Base-by-base conservation (phyloP, 2,113 vertebrate genomes). In the Cricetomys ansorgei region DNA sequence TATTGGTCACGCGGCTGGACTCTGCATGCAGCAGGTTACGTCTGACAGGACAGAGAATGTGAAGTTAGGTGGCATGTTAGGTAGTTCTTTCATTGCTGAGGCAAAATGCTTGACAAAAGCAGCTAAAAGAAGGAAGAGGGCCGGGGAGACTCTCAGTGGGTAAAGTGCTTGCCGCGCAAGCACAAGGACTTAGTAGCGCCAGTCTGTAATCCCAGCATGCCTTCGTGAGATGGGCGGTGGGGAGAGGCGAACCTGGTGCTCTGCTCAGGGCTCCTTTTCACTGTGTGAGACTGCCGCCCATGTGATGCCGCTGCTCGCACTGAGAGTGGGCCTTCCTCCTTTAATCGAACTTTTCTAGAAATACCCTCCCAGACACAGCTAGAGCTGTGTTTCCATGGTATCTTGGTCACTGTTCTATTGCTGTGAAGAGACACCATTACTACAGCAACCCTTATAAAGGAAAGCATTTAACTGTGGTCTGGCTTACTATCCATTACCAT, bases 1-100 rank as follows among this genome's bases (percentile, higher is more conserved):
- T 11, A 7, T 31, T 3, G 27, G 73, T 15, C 12, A 7, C 16
- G 3, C 0, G 0, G 0, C 21, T 37, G 40, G 7, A n/a, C 72
- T 89, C 64, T 16, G 25, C 79, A 27, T 40, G 40, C 15, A n/a
- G 43, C 5, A 11, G 65, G 57, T 37, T 62, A 34, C 48, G 31
- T 53, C 0, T 11, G 13, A 72, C 1, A 1, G n/a, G 16, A 29
- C 0, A 25, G 64, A 31, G n/a, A 48, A 31, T 43, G 25, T 45
- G 48, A 19, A 79, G 50, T n/a, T n/a, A 17, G 17, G 8, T 21
- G 40, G 7, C 10, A 27, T 29, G 5, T 29, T 57, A 70, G 50
- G 29, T 3, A 43, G 25, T 55, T 10, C 15, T n/a, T 67, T 88
- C 25, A 12, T 29, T 7, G 13, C 48, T 55, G 65, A 29, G 37